Percentiles rank a stretch among this genome's conserved stretches.
These are phyloP conservation scores for Trypoxylus dichotomus DNA, from an alignment of 1,140 invertebrate species.

Conservation along the genomic window DNA sequence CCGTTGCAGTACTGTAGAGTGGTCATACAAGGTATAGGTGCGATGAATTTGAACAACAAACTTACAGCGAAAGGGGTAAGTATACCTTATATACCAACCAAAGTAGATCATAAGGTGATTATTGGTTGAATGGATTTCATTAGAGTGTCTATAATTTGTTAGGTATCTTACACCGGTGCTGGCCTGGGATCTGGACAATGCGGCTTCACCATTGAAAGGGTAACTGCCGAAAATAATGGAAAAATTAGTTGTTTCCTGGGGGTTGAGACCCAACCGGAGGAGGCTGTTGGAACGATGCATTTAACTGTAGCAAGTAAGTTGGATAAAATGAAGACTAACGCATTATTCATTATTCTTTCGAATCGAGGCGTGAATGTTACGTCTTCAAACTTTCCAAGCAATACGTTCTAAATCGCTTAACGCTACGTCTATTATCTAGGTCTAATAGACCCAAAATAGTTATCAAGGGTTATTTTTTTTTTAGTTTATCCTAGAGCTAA, in stretches of 20 bases:
- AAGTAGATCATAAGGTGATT: background rate
- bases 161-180: conserved; percentile 58
- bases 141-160: background rate
- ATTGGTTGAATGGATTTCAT: no score
- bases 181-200: conserved; percentile 66
- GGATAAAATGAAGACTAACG: background rate
- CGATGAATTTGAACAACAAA: conserved; percentile 47
- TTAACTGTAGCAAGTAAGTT: conserved; percentile 74
- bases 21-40: conserved; percentile 45
- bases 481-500: no score
- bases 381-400: no score
- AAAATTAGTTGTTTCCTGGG: conserved; percentile 66
- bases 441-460: no score
- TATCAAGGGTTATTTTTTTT: no score
- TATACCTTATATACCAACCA: background rate
- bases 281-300: conserved; percentile 61
- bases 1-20: conserved; percentile 59
- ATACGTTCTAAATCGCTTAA: no score
- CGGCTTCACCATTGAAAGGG: conserved; percentile 64
- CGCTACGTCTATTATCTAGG: no score
- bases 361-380: no score
- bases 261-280: conserved; percentile 55
- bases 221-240: conserved; percentile 68
- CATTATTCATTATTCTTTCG: no score
- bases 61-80: conserved; percentile 42